A percentile compares a stretch with the other conserved stretches of the same genome.
Evolutionary conservation across 2,888 invertebrate genomes (phyloP).

Genomic region (Agapetus fuscipes): DNA sequence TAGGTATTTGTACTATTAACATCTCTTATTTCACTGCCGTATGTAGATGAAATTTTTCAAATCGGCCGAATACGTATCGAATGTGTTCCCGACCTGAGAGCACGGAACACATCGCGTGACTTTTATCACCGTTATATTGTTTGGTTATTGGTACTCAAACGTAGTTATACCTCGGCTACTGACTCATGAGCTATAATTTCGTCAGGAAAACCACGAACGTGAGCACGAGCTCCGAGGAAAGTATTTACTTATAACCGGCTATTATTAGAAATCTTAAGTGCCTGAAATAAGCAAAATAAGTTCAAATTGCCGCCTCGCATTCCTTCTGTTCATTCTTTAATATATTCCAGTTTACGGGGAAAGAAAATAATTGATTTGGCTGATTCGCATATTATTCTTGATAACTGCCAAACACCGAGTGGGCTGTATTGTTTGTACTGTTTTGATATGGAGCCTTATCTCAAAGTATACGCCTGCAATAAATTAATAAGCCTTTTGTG

Average conservation of each 20-base stretch:
- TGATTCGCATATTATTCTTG: no score
- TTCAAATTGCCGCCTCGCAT: slow-evolving; percentile 3
- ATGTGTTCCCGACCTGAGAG: slow-evolving; percentile 6
- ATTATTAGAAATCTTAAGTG: slow-evolving; percentile 18
- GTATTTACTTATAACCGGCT: slow-evolving; percentile 18
- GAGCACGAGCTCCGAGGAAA: slow-evolving; percentile 8
- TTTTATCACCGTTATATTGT: slow-evolving; percentile 17
- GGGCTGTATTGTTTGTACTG: no score
- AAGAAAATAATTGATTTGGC: not conserved
- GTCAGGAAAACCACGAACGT: slow-evolving; percentile 12
- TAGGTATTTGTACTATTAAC: no score
- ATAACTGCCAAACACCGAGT: no score
- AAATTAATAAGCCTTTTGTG: no score
- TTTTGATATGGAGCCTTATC: no score
- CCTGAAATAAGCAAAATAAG: slow-evolving; percentile 13
- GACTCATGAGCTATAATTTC: slow-evolving; percentile 14
- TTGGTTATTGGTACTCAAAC: slow-evolving; percentile 8
- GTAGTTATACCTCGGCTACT: slow-evolving; percentile 5
- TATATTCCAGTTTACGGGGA: not conserved
- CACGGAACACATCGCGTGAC: slow-evolving; percentile 14
- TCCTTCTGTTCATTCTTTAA: not conserved
- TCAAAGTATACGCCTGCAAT: no score
- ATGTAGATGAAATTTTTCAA: no score
- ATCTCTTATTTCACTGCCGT: no score
- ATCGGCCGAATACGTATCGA: no score